phyloP scores from a whole-genome alignment of 2,888 invertebrate genomes.

The Mimumesa dahlbomi region DNA sequence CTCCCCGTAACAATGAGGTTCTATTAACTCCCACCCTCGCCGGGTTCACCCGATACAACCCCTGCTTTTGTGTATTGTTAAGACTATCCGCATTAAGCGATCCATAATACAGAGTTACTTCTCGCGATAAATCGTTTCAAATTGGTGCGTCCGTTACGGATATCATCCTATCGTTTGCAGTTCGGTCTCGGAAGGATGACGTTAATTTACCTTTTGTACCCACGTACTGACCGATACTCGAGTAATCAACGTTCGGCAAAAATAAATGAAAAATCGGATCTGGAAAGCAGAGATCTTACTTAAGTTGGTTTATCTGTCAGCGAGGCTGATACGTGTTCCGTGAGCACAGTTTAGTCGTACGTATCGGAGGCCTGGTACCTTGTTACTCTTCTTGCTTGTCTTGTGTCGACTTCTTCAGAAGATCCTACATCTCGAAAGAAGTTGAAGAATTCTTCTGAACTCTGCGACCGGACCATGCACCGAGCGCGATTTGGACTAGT shows the following conservation, averaged over 20 bases:
- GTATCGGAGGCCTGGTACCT: too few relatives aligned
- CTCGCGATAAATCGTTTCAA: slow-evolving; percentile 76
- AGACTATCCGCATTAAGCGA: slow-evolving; percentile 79
- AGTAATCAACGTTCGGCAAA: too few relatives aligned
- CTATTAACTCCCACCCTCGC: slow-evolving; percentile 79
- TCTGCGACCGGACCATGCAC: slow-evolving; percentile 20
- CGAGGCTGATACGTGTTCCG: too few relatives aligned
- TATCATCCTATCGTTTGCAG: slow-evolving; percentile 32
- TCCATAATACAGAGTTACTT: slow-evolving; percentile 78
- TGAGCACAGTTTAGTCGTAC: too few relatives aligned
- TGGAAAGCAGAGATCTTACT: too few relatives aligned
- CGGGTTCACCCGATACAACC: slow-evolving; percentile 73
- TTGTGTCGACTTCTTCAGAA: too few relatives aligned
- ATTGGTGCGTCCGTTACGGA: slow-evolving; percentile 68
- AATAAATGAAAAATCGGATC: too few relatives aligned
- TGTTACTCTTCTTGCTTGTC: too few relatives aligned
- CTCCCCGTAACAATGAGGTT: slow-evolving; percentile 80
- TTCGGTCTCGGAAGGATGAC: not conserved
- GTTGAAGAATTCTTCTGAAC: slow-evolving; percentile 37
- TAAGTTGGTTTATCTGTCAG: too few relatives aligned
- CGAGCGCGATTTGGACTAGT: slow-evolving; percentile 47
- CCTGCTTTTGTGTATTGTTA: slow-evolving; percentile 78
- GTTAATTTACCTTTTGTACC: not conserved
- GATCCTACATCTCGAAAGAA: not conserved
- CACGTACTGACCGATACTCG: too few relatives aligned